phyloP scores from a whole-genome alignment of 1,140 invertebrate genomes.

The Sitodiplosis mosellana region DNA sequence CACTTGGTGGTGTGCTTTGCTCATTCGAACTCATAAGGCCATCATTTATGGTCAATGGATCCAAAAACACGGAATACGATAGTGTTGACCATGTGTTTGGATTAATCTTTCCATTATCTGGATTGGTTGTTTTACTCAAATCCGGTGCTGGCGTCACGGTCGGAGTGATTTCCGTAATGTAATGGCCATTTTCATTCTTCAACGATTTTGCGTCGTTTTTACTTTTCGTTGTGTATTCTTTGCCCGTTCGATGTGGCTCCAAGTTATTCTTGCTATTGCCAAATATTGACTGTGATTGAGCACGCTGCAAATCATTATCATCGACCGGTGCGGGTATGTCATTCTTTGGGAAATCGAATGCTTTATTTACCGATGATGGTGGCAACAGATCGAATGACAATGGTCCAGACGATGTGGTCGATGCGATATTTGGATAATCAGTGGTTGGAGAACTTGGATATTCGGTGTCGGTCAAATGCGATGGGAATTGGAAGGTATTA shows the following conservation, averaged over 20 bases:
- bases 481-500: too few relatives aligned
- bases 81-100: slow-evolving; percentile 16
- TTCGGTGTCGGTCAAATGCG: not conserved
- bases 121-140: slow-evolving; percentile 15
- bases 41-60: slow-evolving; percentile 51
- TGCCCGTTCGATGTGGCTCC: not conserved
- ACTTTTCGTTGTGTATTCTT: not conserved
- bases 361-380: slow-evolving; percentile 11
- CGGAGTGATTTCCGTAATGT: slow-evolving; percentile 6
- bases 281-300: slow-evolving; percentile 23
- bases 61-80: slow-evolving; percentile 37
- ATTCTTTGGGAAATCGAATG: not conserved
- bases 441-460: slow-evolving; percentile 14
- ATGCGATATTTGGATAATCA: slow-evolving; percentile 21
- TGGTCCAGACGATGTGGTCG: not conserved
- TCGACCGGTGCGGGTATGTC: slow-evolving; percentile 15
- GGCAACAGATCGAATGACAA: slow-evolving; percentile 5
- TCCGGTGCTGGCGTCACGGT: slow-evolving; percentile 29
- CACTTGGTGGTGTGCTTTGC: slow-evolving; percentile 6
- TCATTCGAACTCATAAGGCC: slow-evolving; percentile 24
- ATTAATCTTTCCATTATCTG: slow-evolving; percentile 22
- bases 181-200: slow-evolving; percentile 1
- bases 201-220: not conserved
- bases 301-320: slow-evolving; percentile 17
- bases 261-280: slow-evolving; percentile 18